phyloP scores from a whole-genome alignment of 1,140 invertebrate genomes.

The Laodelphax striatellus region DNA sequence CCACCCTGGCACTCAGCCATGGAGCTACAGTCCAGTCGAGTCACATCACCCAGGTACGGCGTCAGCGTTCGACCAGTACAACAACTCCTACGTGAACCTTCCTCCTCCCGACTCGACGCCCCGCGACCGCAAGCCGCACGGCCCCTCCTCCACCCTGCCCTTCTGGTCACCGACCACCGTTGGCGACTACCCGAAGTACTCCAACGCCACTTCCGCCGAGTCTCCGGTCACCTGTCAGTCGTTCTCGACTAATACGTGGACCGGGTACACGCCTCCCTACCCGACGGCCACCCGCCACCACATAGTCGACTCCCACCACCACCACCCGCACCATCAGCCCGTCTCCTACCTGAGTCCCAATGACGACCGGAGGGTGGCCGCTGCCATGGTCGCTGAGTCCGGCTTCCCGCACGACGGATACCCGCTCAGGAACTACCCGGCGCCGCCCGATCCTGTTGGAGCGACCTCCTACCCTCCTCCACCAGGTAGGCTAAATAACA shows the following conservation, averaged over 20 bases:
- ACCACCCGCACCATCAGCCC: slow-evolving; percentile 28
- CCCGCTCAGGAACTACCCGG: slow-evolving; percentile 57
- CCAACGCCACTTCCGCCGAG: slow-evolving; percentile 38
- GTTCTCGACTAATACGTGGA: slow-evolving; percentile 50
- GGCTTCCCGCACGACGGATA: slow-evolving; percentile 64
- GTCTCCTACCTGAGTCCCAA: slow-evolving; percentile 9
- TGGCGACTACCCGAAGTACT: slow-evolving; percentile 39
- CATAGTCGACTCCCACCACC: slow-evolving; percentile 38
- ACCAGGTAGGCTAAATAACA: slow-evolving; percentile 47
- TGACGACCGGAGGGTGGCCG: slow-evolving; percentile 8
- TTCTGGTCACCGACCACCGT: slow-evolving; percentile 57
- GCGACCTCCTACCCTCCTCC: slow-evolving; percentile 67
- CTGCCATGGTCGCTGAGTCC: slow-evolving; percentile 39
- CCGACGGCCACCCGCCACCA: slow-evolving; percentile 44
- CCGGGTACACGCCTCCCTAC: slow-evolving; percentile 54
- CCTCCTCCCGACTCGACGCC: slow-evolving; percentile 37
- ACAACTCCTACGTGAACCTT: slow-evolving; percentile 66
- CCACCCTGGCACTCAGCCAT: slow-evolving; percentile 47
- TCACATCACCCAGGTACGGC: slow-evolving; percentile 39
- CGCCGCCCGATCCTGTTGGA: slow-evolving; percentile 55
- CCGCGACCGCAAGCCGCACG: slow-evolving; percentile 44
- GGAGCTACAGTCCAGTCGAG: slow-evolving; percentile 55
- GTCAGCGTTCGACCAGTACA: slow-evolving; percentile 58
- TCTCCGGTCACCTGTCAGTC: slow-evolving; percentile 49
- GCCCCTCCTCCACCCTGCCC: slow-evolving; percentile 37